Conservation (phyloP, 2,113 vertebrate genomes). For the chimpanzee (Pan troglodytes) region NHGRI_mPanTro3-v2.1_pri NC_072415.2:29101001-29101500, state of each 20-base stretch:
- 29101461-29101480: background rate
- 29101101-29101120: background rate
- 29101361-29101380: background rate
- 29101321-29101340: background rate
- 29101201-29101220: background rate
- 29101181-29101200: background rate
- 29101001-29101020: background rate
- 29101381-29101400: background rate
- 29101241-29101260: background rate
- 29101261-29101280: background rate
- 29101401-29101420: background rate
- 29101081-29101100: background rate
- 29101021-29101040: background rate
- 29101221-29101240: background rate
- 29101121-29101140: background rate
- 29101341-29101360: background rate
- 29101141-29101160: background rate
- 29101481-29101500: background rate
- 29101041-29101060: background rate
- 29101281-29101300: background rate
- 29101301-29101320: background rate
- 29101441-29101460: background rate
- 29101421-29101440: background rate
- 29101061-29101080: background rate
- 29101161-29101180: background rate